phyloP scores from a whole-genome alignment of 2,888 invertebrate genomes.

The Cephus nigrinus region DNA sequence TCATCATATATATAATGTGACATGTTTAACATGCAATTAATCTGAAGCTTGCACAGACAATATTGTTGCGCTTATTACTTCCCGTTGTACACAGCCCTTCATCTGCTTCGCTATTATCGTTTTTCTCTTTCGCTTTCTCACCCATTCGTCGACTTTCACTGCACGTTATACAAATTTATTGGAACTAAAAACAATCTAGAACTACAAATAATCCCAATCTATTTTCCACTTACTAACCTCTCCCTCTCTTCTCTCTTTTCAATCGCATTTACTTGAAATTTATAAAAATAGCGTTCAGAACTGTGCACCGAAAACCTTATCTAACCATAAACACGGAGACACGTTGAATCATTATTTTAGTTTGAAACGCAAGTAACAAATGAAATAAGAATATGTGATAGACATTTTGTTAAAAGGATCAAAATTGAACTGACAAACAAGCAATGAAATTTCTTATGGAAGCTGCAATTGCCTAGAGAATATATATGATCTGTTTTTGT shows the following conservation, averaged over 20 bases:
- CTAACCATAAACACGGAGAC: not conserved
- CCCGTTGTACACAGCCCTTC: conserved; percentile 54
- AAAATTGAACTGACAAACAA: not conserved
- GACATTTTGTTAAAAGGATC: not conserved
- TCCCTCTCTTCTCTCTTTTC: not conserved
- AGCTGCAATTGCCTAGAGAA: not conserved
- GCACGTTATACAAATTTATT: not conserved
- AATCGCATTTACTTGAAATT: not conserved
- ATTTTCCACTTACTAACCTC: not conserved
- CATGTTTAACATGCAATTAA: conserved; percentile 67
- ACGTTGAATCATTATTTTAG: not conserved
- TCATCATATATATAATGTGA: conserved; percentile 59
- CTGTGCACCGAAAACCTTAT: not conserved
- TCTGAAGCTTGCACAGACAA: conserved; percentile 64
- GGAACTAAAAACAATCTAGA: not conserved
- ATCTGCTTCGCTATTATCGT: conserved; percentile 19
- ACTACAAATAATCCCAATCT: not conserved
- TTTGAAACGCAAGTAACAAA: not conserved
- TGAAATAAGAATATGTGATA: not conserved
- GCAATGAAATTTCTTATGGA: not conserved
- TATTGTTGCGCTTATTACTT: conserved; percentile 63
- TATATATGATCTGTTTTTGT: not conserved
- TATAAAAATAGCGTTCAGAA: not conserved
- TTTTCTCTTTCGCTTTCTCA: conserved; percentile 6
- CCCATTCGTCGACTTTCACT: conserved; percentile 4